phyloP scores from a whole-genome alignment of 2,797 vertebrate genomes.

The Smutsia temminckii region DNA sequence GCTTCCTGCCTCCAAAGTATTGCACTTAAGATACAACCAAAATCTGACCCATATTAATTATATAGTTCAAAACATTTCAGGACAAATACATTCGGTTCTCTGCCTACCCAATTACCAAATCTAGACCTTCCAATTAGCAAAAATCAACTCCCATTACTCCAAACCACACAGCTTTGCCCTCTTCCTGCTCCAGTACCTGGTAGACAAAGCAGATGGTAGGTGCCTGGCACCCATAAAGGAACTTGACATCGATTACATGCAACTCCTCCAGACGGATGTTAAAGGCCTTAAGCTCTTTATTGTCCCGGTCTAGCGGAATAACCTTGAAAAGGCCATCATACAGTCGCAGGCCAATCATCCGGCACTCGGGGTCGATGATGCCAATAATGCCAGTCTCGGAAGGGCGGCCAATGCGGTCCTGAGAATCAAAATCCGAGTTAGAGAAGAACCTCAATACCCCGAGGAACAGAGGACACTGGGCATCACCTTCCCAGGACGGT shows the following conservation, averaged over 20 bases:
- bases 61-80: not conserved
- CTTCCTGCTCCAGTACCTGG: constrained; percentile 86
- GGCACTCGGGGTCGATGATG: constrained; percentile 98
- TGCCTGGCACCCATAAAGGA: constrained; percentile 96
- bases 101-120: not conserved
- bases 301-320: constrained; percentile 96
- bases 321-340: constrained; percentile 99
- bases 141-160: not conserved
- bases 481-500: not conserved
- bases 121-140: not conserved
- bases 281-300: constrained; percentile 98
- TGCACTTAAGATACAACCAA: not conserved
- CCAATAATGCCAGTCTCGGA: constrained; percentile 99
- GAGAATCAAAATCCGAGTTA: constrained; percentile 37
- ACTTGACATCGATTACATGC: constrained; percentile 98
- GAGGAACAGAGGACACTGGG: not conserved
- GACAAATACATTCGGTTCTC: not conserved
- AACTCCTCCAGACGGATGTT: constrained; percentile 98
- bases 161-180: not conserved
- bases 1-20: not conserved
- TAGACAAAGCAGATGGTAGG: constrained; percentile 99
- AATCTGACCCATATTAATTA: not conserved
- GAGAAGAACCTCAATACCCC: not conserved
- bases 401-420: constrained; percentile 98
- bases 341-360: constrained; percentile 97